phyloP scores from a whole-genome alignment of 2,797 vertebrate genomes.

The Enteromius anoplus region DNA sequence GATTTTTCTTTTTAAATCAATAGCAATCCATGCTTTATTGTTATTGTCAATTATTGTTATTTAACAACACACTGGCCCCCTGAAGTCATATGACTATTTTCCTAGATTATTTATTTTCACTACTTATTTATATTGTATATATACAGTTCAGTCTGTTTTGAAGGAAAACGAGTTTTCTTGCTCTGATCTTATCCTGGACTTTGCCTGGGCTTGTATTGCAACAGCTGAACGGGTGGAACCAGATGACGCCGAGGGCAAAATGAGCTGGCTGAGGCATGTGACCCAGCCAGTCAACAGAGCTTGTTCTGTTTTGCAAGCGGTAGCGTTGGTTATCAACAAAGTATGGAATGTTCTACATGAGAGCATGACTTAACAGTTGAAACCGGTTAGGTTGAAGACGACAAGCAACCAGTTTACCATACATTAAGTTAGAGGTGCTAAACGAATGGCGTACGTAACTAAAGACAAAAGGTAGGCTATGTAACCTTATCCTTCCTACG shows the following conservation, averaged over 20 bases:
- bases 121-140: background rate
- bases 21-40: background rate
- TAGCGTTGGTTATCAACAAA: conserved; percentile 4
- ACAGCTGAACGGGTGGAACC: conserved; percentile 5
- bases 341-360: background rate
- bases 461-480: conserved; percentile 44
- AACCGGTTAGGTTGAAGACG: background rate
- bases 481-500: background rate
- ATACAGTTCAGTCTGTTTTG: background rate
- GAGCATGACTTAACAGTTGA: background rate
- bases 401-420: background rate
- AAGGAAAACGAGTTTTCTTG: background rate
- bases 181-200: background rate
- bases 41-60: background rate
- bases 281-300: background rate
- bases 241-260: conserved; percentile 4
- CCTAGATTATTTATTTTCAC: too few relatives aligned
- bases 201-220: conserved; percentile 25
- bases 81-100: background rate
- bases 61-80: background rate
- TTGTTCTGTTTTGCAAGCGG: conserved; percentile 13
- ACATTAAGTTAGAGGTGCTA: background rate
- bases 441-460: conserved; percentile 19
- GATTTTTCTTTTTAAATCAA: too few relatives aligned
- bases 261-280: conserved; percentile 36